These are phyloP conservation scores for Nephotettix cincticeps DNA, from an alignment of 1,140 invertebrate genomes.

Conservation along the genomic window DNA sequence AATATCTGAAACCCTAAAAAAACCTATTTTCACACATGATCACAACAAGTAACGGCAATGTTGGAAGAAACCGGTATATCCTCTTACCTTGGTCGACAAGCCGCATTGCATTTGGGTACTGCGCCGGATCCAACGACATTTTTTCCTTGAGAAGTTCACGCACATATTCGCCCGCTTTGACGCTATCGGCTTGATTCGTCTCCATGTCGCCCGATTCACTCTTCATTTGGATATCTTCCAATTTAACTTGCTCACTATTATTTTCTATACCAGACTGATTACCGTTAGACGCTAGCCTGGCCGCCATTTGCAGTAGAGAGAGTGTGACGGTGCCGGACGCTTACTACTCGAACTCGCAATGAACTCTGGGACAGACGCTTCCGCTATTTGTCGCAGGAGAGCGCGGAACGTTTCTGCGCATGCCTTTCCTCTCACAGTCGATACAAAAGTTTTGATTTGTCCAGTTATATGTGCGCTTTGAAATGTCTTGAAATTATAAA, in stretches of 20 bases:
- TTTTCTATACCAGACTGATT: conserved; percentile 20
- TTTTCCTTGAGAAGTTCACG: conserved; percentile 72
- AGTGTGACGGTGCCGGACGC: conserved; percentile 4
- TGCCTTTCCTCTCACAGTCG: neutral
- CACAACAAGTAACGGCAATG: no score
- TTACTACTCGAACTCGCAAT: conserved; percentile 25
- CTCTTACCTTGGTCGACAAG: conserved; percentile 69
- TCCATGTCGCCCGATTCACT: conserved; percentile 23
- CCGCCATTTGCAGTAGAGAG: conserved; percentile 22
- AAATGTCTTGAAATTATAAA: no score
- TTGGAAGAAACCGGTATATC: no score
- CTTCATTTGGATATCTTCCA: conserved; percentile 31
- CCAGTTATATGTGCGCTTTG: no score
- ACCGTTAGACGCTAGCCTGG: conserved; percentile 25
- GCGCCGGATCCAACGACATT: conserved; percentile 63
- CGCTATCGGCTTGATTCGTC: conserved; percentile 45
- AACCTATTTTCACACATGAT: no score
- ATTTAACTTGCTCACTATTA: conserved; percentile 23
- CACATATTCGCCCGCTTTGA: conserved; percentile 75
- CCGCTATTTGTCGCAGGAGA: conserved; percentile 16
- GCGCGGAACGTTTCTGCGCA: conserved; percentile 12
- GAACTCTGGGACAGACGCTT: conserved; percentile 26
- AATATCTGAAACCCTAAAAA: no score
- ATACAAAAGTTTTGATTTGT: conserved; percentile 28
- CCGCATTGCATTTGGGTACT: conserved; percentile 65